Evolutionary conservation across 2,797 vertebrate species (phyloP), one percentile per base, ranked within the genome.

Genomic region (Hephaestus fuliginosus): DNA sequence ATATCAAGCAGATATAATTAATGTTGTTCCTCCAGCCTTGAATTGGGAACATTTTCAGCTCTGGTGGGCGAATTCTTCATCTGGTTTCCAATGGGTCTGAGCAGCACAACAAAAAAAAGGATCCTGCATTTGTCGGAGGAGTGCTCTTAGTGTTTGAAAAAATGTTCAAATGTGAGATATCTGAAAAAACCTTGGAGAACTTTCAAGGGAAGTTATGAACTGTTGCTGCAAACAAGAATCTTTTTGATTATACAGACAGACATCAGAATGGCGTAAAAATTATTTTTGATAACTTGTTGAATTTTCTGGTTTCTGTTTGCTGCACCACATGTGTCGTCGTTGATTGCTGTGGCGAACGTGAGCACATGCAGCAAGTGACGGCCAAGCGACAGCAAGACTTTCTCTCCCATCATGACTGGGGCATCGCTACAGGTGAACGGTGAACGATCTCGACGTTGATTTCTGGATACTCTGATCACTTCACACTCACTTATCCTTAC

Each of bases 401-500:
- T 36, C 12, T 52, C 58, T 61, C 30, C 13, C 30, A 14, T n/a
- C 51, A 49, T 33, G 36, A 68, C 64, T 3, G 2, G 28, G 36
- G 7, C 9, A 5, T 58, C 49, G 18, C 33, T 43, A 18, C 28
- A 17, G 57, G 65, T 52, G 15, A 53, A 55, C 25, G 5, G 2
- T 55, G 64, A 69, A 33, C 17, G n/a, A 71, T 18, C 13, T 30
- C n/a, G 61, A 71, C 53, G 2, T 6, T 36, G 18, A 70, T 22
- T 48, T 41, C 10, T 62, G 9, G 11, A 48, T 44, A 25, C 48
- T 63, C 15, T 48, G 63, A 66, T 71, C 51, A 6, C 28, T 39
- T 36, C 1, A 0, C 25, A 28, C 2, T n/a, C 1, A 46, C 17
- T 46, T 48, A 49, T 22, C 41, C 86, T 51, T 94, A 99, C 98